Percentiles rank a stretch among this genome's conserved stretches.
These are phyloP conservation scores for Heteronetta atricapilla DNA, from an alignment of 2,113 vertebrate species.

Conservation along the genomic window DNA sequence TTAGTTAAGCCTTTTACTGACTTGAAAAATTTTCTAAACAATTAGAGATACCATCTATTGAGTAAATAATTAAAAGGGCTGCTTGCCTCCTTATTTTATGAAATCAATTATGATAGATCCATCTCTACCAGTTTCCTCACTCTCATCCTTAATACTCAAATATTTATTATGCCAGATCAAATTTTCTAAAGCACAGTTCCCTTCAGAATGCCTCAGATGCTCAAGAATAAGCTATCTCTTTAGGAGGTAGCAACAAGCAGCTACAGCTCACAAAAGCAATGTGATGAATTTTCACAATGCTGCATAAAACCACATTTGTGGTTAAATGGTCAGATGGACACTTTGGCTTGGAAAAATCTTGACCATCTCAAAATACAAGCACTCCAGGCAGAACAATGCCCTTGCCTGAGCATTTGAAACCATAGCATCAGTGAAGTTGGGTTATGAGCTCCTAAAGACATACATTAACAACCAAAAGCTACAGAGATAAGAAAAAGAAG, in stretches of 20 bases:
- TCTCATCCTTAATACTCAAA: not conserved
- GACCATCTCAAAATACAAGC: not conserved
- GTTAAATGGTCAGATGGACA: not conserved
- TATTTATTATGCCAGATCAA: not conserved
- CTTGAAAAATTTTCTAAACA: not conserved
- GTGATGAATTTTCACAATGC: not conserved
- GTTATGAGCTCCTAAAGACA: not conserved
- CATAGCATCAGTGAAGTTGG: not conserved
- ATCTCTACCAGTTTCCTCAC: not conserved
- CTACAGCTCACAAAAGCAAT: not conserved
- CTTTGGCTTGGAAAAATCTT: not conserved
- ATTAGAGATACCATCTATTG: not conserved
- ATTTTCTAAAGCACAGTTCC: not conserved
- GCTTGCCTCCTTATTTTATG: not conserved
- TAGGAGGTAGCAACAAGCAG: not conserved
- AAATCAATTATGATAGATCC: not conserved
- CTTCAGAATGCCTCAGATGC: not conserved
- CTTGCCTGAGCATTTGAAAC: not conserved
- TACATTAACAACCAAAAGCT: not conserved
- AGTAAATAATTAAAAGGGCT: constrained; percentile 36
- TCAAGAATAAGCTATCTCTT: not conserved
- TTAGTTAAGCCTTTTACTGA: not conserved
- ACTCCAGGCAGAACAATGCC: not conserved
- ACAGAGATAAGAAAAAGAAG: not conserved
- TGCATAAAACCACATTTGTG: accelerated